Conservation (phyloP, 2,113 vertebrate species). For the Platichthys flesus region DNA sequence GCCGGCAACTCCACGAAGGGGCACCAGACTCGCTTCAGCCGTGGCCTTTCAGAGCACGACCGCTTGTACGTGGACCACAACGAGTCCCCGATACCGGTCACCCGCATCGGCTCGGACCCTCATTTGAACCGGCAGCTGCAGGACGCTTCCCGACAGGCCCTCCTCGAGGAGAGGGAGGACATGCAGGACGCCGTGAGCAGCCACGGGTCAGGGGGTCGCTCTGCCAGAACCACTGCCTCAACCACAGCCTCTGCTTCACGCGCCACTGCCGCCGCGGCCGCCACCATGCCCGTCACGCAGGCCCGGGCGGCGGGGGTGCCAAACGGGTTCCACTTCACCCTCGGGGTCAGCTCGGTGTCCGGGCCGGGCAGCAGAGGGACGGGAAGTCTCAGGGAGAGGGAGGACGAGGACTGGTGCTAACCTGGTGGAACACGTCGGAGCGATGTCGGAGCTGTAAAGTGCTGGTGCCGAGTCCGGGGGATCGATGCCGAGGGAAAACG, state of each 20-base stretch:
- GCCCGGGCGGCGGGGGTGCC: slow-evolving; percentile 84
- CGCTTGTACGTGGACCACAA: slow-evolving; percentile 79
- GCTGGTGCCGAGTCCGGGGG: background rate
- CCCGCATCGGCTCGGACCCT: slow-evolving; percentile 90
- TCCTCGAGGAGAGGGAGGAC: slow-evolving; percentile 87
- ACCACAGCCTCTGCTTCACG: slow-evolving; percentile 76
- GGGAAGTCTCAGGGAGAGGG: slow-evolving; percentile 89
- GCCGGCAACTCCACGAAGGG: slow-evolving; percentile 72
- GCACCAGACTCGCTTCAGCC: slow-evolving; percentile 88
- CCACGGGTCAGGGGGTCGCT: slow-evolving; percentile 58
- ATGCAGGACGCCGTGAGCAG: slow-evolving; percentile 92
- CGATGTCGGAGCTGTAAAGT: slow-evolving; percentile 63
- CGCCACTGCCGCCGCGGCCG: slow-evolving; percentile 71
- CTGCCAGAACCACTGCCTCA: slow-evolving; percentile 83
- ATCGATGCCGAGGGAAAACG: slow-evolving; percentile 2
- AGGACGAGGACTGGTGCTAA: slow-evolving; percentile 97
- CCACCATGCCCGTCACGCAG: slow-evolving; percentile 80
- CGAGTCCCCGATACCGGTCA: slow-evolving; percentile 80
- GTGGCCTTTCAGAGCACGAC: slow-evolving; percentile 92
- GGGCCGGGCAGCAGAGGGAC: slow-evolving; percentile 79
- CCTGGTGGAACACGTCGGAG: slow-evolving; percentile 59
- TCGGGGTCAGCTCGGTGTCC: slow-evolving; percentile 77
- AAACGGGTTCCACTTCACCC: slow-evolving; percentile 94
- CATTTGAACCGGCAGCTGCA: slow-evolving; percentile 83
- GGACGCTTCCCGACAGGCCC: slow-evolving; percentile 60